These are phyloP conservation scores for Neogale vison DNA, from an alignment of 2,113 vertebrate genomes.

Conservation along the genomic window DNA sequence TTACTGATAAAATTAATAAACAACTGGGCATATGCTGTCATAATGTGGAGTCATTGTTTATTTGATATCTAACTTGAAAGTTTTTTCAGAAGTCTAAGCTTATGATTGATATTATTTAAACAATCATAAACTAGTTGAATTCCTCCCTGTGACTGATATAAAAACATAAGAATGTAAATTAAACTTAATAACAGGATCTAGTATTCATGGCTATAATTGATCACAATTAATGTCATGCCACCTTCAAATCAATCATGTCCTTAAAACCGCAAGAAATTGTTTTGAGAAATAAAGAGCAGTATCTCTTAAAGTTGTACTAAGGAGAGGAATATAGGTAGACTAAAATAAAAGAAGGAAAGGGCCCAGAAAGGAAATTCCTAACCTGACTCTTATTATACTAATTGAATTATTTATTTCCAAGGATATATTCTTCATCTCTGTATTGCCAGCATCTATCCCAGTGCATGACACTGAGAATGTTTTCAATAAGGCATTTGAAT, in stretches of 20 bases:
- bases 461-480: not conserved
- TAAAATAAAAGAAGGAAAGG: not conserved
- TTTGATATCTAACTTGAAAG: conserved; percentile 33
- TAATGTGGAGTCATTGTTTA: conserved; percentile 67
- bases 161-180: conserved; percentile 22
- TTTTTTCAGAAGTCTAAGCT: not conserved
- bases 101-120: conserved; percentile 48
- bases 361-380: not conserved
- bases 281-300: not conserved
- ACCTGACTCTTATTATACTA: not conserved
- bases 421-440: not conserved
- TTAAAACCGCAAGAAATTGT: not conserved
- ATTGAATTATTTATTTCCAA: not conserved
- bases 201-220: not conserved
- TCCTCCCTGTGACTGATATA: not conserved
- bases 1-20: conserved; percentile 68
- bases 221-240: not conserved
- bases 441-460: not conserved
- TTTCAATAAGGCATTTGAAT: not conserved
- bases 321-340: not conserved
- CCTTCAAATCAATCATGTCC: not conserved
- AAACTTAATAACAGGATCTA: not conserved
- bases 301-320: not conserved
- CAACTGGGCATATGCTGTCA: not conserved
- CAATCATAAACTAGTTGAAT: not conserved